Base-by-base conservation (phyloP, 2,797 vertebrate genomes). In the Brachyrhaphis roseni region DNA sequence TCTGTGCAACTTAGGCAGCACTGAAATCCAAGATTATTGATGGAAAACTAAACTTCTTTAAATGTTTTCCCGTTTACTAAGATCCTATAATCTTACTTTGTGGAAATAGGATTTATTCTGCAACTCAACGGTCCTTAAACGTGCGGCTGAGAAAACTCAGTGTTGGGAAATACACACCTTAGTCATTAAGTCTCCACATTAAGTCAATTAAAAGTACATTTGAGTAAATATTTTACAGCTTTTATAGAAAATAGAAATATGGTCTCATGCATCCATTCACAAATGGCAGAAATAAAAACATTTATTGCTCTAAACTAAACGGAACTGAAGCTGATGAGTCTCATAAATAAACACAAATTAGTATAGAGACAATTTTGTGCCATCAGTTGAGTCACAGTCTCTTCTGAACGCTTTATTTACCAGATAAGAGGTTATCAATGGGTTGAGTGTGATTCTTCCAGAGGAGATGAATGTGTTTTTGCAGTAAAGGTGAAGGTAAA, bases 381-480 rank as follows among this genome's bases (percentile, higher is more conserved):
- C 1, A 5, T 87, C 88, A 80, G 82, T 66, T 49, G 53, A 74
- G 51, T 75, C 77, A 34, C 45, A 75, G 28, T 70, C 72, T 31
- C 66, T 72, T 2, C 77, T 15, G 70, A 5, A 72, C 74, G 20
- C 47, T 79, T 79, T 78, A 88, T 39, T 83, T 76, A 86, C 74
- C 62, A 80, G 78, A 76, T 70, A 43, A 86, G 78, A 46, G 26
- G 26, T 62, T 72, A 89, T 91, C 89, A 86, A 88, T 83, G 79
- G 15, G 4, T 45, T 64, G 82, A 78, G 79, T 28, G 80, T 62
- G 85, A 41, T 82, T 8, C 75, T 90, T 72, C 59, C 10, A 5
- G 0, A 53, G 75, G 74, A 85, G 13, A 66, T 23, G 39, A 64
- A 41, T 2, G 59, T 36, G 74, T 81, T 76, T 59, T 47, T 74